phyloP scores from a whole-genome alignment of 2,888 invertebrate species.

The Allophyes oxyacanthae region DNA sequence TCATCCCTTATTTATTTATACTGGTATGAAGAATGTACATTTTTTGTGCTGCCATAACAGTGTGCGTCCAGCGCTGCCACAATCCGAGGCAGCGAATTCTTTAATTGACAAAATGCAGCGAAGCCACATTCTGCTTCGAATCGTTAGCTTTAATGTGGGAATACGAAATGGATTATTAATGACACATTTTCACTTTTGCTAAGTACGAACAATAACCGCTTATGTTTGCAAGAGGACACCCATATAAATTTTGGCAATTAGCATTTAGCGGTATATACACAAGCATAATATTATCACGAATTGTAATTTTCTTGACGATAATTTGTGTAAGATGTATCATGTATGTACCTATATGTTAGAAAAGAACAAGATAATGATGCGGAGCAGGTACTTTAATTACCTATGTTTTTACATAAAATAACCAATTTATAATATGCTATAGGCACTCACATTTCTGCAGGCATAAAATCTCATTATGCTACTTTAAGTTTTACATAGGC shows the following conservation, averaged over 20 bases:
- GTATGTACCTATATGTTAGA: not conserved
- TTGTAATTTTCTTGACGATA: not conserved
- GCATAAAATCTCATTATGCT: no score
- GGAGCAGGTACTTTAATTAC: not conserved
- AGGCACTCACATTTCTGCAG: no score
- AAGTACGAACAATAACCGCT: slow-evolving; percentile 23
- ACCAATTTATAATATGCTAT: no score
- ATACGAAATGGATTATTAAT: slow-evolving; percentile 73
- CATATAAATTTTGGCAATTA: slow-evolving; percentile 4
- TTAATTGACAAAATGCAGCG: slow-evolving; percentile 85
- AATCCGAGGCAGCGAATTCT: slow-evolving; percentile 81
- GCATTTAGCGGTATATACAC: no score
- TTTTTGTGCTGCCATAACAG: slow-evolving; percentile 83
- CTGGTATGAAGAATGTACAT: slow-evolving; percentile 85
- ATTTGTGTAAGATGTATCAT: not conserved
- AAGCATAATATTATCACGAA: slow-evolving; percentile 1
- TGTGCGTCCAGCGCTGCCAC: slow-evolving; percentile 74
- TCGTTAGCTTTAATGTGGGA: slow-evolving; percentile 82
- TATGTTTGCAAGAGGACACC: not conserved
- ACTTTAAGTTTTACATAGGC: no score
- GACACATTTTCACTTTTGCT: slow-evolving; percentile 51
- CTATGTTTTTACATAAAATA: no score
- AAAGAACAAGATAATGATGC: not conserved
- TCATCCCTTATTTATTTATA: slow-evolving; percentile 89
- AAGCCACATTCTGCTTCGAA: slow-evolving; percentile 75